phyloP scores from a whole-genome alignment of 2,888 invertebrate genomes.

The Drosophila fungiperda region DNA sequence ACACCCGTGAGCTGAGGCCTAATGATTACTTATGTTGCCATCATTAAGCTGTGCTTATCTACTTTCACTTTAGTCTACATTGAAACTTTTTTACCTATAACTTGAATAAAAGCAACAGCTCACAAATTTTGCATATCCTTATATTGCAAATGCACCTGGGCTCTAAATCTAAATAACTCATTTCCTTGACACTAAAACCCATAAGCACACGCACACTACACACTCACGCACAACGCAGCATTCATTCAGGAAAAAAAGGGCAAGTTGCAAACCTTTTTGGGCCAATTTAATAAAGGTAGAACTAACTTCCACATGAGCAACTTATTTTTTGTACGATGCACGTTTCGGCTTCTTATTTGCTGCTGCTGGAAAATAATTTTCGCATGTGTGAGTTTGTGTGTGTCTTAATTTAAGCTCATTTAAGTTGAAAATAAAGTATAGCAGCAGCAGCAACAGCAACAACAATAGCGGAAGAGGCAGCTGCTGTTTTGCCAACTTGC shows the following conservation, averaged over 20 bases:
- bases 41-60: conserved; percentile 10
- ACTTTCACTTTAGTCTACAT: conserved; percentile 54
- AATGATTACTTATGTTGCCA: conserved; percentile 15
- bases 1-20: conserved; percentile 46
- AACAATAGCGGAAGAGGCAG: conserved; percentile 56
- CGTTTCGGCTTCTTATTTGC: conserved; percentile 78
- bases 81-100: conserved; percentile 6
- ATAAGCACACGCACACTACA: conserved; percentile 10
- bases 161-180: conserved; percentile 65
- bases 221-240: conserved; percentile 15
- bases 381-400: conserved; percentile 52
- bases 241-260: conserved; percentile 59
- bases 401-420: conserved; percentile 81
- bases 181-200: conserved; percentile 71
- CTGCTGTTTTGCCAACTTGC: conserved; percentile 59
- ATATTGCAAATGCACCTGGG: conserved; percentile 48
- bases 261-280: conserved; percentile 53
- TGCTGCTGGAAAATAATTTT: conserved; percentile 76
- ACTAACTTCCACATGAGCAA: conserved; percentile 59
- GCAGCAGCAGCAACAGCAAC: conserved; percentile 15
- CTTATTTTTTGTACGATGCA: conserved; percentile 41
- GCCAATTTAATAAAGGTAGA: conserved; percentile 63
- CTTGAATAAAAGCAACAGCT: not conserved
- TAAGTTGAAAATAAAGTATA: conserved; percentile 74
- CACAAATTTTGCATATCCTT: conserved; percentile 31